Percentiles rank a stretch among this genome's conserved stretches.
These are phyloP conservation scores for Neodon shergylaensis DNA, from an alignment of 2,113 vertebrate species.

Conservation along the genomic window DNA sequence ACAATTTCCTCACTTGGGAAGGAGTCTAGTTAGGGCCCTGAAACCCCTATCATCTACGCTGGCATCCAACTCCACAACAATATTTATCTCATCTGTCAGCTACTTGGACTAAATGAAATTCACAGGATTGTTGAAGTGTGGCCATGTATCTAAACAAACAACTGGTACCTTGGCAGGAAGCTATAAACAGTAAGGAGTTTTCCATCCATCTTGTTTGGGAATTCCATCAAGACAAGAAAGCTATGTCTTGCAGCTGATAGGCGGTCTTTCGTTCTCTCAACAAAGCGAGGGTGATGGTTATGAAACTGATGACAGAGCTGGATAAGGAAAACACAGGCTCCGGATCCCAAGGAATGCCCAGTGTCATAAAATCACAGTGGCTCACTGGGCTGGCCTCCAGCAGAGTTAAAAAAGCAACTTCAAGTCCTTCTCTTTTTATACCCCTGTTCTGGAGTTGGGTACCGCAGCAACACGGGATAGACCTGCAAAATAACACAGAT, in stretches of 20 bases:
- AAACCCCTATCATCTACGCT: conserved; percentile 34
- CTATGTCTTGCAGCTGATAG: not conserved
- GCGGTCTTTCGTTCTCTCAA: not conserved
- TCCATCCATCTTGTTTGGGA: conserved; percentile 71
- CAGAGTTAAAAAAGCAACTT: not conserved
- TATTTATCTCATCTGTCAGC: conserved; percentile 77
- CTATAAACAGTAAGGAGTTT: conserved; percentile 75
- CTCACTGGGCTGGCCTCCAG: not conserved
- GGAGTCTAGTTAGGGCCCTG: conserved; percentile 55
- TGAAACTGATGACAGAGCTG: not conserved
- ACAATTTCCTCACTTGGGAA: conserved; percentile 53
- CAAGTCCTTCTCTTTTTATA: not conserved
- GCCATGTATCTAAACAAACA: conserved; percentile 77
- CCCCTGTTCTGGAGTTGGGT: not conserved
- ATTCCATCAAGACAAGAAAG: conserved; percentile 61
- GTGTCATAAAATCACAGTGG: not conserved
- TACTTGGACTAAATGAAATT: conserved; percentile 79
- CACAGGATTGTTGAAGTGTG: conserved; percentile 73
- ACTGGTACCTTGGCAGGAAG: conserved; percentile 72
- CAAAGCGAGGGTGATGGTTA: not conserved
- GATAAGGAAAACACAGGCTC: not conserved
- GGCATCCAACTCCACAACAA: conserved; percentile 61
- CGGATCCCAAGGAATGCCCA: not conserved
- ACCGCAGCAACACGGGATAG: not conserved
- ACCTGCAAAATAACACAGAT: not conserved